phyloP scores from a whole-genome alignment of 2,113 vertebrate genomes.

The Etia nguti region DNA sequence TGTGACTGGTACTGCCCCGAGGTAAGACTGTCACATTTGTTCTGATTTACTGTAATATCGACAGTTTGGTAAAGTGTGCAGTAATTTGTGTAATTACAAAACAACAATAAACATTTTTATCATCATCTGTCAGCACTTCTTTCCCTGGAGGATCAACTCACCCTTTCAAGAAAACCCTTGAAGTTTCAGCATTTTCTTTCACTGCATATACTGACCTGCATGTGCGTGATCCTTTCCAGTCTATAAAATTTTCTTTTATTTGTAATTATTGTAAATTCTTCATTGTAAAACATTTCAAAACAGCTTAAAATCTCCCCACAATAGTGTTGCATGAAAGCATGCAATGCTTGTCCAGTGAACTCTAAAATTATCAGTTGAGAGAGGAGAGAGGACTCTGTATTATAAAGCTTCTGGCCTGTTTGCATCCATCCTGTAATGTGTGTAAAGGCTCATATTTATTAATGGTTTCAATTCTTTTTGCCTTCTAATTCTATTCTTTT shows the following conservation, averaged over 20 bases:
- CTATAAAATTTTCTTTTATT: neutral
- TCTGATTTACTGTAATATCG: neutral
- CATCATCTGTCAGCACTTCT: neutral
- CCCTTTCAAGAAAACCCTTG: neutral
- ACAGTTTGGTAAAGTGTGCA: constrained; percentile 1
- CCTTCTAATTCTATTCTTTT: neutral
- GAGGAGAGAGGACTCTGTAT: neutral
- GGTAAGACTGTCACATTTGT: constrained; percentile 1
- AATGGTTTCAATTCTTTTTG: neutral
- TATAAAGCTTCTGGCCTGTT: neutral
- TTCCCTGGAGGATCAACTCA: neutral
- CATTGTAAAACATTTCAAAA: neutral
- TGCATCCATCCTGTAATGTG: neutral
- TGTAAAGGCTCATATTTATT: neutral
- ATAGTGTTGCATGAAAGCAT: neutral
- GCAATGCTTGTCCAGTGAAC: neutral
- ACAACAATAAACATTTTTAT: neutral
- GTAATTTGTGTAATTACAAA: constrained; percentile 18
- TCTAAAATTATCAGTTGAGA: neutral
- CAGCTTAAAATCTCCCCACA: neutral
- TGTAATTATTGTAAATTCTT: neutral
- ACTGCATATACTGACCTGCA: neutral
- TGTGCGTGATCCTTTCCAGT: neutral
- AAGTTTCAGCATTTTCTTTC: neutral
- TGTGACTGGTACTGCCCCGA: neutral